phyloP scores from a whole-genome alignment of 2,113 vertebrate genomes.

The Balaeniceps rex region DNA sequence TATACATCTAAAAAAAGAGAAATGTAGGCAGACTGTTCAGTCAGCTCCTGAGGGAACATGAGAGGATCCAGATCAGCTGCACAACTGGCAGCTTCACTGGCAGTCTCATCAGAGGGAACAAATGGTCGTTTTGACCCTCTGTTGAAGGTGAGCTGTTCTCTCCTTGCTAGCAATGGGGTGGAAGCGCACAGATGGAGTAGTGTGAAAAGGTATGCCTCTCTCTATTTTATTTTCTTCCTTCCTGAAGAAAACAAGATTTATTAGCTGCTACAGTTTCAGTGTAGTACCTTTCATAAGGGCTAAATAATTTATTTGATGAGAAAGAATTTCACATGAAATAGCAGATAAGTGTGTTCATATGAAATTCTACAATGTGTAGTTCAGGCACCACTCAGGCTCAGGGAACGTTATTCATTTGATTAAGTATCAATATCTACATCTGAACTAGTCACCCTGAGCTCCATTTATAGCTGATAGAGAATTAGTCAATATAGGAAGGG shows the following conservation, averaged over 20 bases:
- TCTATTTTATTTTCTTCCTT: neutral
- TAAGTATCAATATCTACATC: neutral
- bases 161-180: neutral
- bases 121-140: neutral
- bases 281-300: neutral
- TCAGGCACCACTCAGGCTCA: neutral
- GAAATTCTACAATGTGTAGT: neutral
- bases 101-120: neutral
- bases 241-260: neutral
- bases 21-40: neutral
- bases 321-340: constrained; percentile 6
- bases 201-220: neutral
- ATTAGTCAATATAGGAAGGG: neutral
- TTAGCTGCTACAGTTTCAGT: neutral
- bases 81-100: constrained; percentile 1
- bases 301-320: constrained; percentile 22
- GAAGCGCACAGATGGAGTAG: neutral
- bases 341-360: neutral
- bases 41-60: neutral
- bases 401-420: neutral
- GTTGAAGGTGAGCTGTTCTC: neutral
- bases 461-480: neutral
- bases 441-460: neutral
- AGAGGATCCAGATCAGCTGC: constrained; percentile 28
- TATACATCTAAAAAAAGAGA: constrained; percentile 7